Base-by-base conservation (phyloP, 2,888 invertebrate genomes). In the Chymomyza caudatula region DNA sequence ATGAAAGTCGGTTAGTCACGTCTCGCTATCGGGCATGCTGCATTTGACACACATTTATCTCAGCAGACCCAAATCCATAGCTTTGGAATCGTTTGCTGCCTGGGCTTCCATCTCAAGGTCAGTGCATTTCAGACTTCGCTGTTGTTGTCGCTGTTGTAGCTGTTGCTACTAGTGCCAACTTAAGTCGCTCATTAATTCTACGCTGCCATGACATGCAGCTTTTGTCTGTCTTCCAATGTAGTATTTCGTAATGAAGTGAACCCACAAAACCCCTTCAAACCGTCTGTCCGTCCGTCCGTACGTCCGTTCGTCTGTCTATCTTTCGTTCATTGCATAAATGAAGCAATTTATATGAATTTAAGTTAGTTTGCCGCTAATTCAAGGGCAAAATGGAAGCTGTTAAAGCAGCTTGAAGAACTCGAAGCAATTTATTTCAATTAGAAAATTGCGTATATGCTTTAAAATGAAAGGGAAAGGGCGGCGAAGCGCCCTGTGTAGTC, bases 1-100 rank as follows among this genome's bases (percentile, higher is more conserved):
- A 82, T 84, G 82, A 86, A 82, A 82, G 86, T 82, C 82, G 86
- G 86, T 84, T 82, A 82, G 82, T 82, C 82, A 82, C 86, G 82
- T 82, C 81, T 81, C 64, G 77, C 25, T 29, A 17, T 59, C 73
- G 69, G 63, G 86, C 86, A 86, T 82, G 82, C 68, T 78, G 73
- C 86, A 86, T 84, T 84, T 86, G 85, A 78, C 82, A 82, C 78
- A 82, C 86, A 86, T 82, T 82, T 75, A 85, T 71, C 77, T 77
- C 60, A 53, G 53, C 52, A 62, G 67, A 37, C 43, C 19, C 20
- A 8, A 11, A 29, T 43, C 52, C 22, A 44, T 17, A 23, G 42
- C 43, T 43, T 37, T 52, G 15, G 47, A 29, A 11, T 43, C 47
- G 19, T 25, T 22, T 67, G 22, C 25, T 5, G 22, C 8, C 49